Evolutionary conservation across 1,140 invertebrate species (phyloP).

Genomic region (Telenomus remus): DNA sequence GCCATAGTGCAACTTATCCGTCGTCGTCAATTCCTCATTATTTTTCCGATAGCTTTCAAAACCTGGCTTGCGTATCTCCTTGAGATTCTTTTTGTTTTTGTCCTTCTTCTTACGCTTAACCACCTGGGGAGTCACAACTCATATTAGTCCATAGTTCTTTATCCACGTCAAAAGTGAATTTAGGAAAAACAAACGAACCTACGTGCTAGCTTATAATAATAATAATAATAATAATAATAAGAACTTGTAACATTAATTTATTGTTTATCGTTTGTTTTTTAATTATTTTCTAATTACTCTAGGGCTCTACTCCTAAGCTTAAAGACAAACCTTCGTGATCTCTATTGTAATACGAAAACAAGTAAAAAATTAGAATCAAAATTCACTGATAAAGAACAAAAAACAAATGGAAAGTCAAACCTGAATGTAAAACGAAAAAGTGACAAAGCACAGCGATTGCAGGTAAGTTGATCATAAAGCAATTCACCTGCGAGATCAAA

Average conservation of each 20-base stretch:
- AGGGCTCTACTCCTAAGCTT: not conserved
- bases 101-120: slow-evolving; percentile 95
- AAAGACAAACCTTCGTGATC: slow-evolving; percentile 26
- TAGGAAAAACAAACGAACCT: too few relatives aligned
- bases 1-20: slow-evolving; percentile 99
- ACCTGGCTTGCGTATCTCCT: slow-evolving; percentile 92
- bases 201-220: too few relatives aligned
- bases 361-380: slow-evolving; percentile 31
- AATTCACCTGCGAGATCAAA: slow-evolving; percentile 84
- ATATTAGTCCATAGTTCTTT: not conserved
- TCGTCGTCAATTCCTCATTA: slow-evolving; percentile 95
- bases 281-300: too few relatives aligned
- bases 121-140: slow-evolving; percentile 61
- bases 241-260: too few relatives aligned
- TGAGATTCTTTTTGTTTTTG: slow-evolving; percentile 89
- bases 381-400: slow-evolving; percentile 4
- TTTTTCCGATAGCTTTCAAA: slow-evolving; percentile 96
- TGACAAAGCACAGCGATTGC: too few relatives aligned
- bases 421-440: slow-evolving; percentile 1
- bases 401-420: not conserved
- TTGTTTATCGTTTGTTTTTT: too few relatives aligned
- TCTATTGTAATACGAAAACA: slow-evolving; percentile 26
- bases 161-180: too few relatives aligned
- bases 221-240: too few relatives aligned
- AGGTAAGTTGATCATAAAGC: not conserved